Evolutionary conservation across 1,140 invertebrate genomes (phyloP).

Genomic region (Coelopa frigida): DNA sequence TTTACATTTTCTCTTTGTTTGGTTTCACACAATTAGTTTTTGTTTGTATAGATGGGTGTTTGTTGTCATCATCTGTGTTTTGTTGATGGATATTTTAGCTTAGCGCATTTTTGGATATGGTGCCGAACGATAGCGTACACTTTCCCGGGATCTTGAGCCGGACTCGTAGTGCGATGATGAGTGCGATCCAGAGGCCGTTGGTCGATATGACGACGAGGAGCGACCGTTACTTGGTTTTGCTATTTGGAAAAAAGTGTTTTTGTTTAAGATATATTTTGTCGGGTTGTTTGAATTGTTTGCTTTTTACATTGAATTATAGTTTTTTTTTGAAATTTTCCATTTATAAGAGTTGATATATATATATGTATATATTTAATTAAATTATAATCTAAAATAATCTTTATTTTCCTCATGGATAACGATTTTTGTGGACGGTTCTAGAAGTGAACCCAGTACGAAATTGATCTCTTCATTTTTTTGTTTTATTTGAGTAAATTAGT

Average conservation of each 20-base stretch:
- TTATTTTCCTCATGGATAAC: too few species aligned
- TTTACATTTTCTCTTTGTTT: slow-evolving; percentile 3
- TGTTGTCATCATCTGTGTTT: slow-evolving; percentile 1
- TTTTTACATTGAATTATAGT: slow-evolving; percentile 2
- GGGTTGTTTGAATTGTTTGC: slow-evolving; percentile 4
- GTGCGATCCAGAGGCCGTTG: slow-evolving; percentile 41
- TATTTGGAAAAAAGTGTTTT: slow-evolving; percentile 28
- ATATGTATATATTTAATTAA: slow-evolving; percentile 1
- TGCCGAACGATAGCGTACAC: slow-evolving; percentile 43
- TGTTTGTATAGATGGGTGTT: too few species aligned
- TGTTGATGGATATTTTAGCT: slow-evolving; percentile 6
- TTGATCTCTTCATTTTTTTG: not conserved
- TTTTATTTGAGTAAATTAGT: not conserved
- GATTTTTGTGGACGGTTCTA: too few species aligned
- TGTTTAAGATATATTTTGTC: slow-evolving; percentile 6
- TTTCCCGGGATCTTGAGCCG: slow-evolving; percentile 44
- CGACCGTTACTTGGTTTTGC: slow-evolving; percentile 45
- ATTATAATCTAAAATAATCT: too few species aligned
- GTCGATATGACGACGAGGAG: slow-evolving; percentile 43
- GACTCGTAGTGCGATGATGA: slow-evolving; percentile 42
- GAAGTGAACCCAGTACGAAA: not conserved
- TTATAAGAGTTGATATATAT: too few species aligned
- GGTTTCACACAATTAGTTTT: too few species aligned
- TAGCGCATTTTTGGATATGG: slow-evolving; percentile 44
- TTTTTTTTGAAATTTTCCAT: slow-evolving; percentile 6